These are phyloP conservation scores for Oplegnathus fasciatus DNA, from an alignment of 2,113 vertebrate species.

Conservation along the genomic window DNA sequence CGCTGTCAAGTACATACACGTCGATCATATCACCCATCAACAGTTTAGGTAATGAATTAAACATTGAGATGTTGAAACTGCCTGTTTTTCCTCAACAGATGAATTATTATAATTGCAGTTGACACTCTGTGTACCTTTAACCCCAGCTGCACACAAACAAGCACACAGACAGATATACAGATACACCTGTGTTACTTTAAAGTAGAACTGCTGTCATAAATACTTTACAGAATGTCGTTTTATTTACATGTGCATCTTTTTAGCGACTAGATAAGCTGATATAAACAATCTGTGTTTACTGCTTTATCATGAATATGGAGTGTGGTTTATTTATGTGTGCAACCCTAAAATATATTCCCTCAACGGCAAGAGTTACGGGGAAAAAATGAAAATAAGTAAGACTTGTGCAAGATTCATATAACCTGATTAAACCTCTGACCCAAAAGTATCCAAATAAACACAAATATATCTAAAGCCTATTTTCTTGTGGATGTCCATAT, in stretches of 20 bases:
- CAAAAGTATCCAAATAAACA: neutral
- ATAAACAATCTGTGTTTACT: constrained; percentile 52
- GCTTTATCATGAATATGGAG: constrained; percentile 36
- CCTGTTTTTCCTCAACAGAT: constrained; percentile 38
- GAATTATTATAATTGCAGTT: constrained; percentile 49
- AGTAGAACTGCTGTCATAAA: constrained; percentile 40
- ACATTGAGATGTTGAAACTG: constrained; percentile 53
- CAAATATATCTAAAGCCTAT: neutral
- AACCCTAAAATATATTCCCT: constrained; percentile 18
- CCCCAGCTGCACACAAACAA: constrained; percentile 39
- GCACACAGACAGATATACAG: constrained; percentile 8
- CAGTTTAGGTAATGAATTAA: constrained; percentile 64
- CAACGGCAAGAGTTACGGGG: neutral
- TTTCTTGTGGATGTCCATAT: neutral
- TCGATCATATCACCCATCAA: constrained; percentile 39
- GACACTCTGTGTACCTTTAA: constrained; percentile 45
- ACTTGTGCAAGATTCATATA: neutral
- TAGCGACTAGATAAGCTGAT: constrained; percentile 30
- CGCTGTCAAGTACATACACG: constrained; percentile 1
- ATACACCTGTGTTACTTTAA: constrained; percentile 22
- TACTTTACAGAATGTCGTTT: neutral
- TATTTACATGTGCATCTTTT: constrained; percentile 30
- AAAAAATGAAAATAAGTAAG: neutral
- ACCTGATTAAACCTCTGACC: constrained; percentile 15
- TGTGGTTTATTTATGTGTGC: constrained; percentile 24